A percentile compares a stretch with the other conserved stretches of the same genome.
These are phyloP conservation scores for Perca schrenkii DNA, from an alignment of 2,113 vertebrate species.

Conservation along the genomic window DNA sequence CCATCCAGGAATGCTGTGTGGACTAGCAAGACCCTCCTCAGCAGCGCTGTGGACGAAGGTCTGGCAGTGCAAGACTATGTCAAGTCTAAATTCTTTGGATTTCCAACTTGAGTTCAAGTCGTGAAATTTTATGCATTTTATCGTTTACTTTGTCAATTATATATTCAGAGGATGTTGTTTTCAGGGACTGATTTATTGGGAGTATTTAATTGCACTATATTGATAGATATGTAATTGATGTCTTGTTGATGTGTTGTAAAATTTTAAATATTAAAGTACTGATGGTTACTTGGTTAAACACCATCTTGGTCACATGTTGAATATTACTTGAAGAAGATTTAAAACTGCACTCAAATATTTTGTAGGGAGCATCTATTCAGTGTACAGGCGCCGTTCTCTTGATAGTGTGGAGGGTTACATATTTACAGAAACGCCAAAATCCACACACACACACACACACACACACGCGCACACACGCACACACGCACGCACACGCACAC, in stretches of 20 bases:
- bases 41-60: no score
- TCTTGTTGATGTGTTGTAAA: no score
- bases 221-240: not conserved
- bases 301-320: not conserved
- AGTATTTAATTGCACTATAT: not conserved
- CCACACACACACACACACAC: not conserved
- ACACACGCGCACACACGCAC: no score
- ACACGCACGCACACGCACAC: no score
- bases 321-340: not conserved
- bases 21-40: no score
- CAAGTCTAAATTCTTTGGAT: no score
- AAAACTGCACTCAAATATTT: not conserved
- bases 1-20: no score
- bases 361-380: not conserved
- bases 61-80: no score
- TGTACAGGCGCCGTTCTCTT: not conserved
- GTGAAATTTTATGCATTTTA: not conserved
- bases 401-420: not conserved
- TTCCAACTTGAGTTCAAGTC: not conserved
- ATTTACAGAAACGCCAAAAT: not conserved
- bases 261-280: no score
- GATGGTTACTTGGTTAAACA: no score
- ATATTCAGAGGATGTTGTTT: not conserved
- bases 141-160: not conserved
- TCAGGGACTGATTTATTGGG: not conserved